A percentile compares a stretch with the other conserved stretches of the same genome.
phyloP scores from a whole-genome alignment of 2,113 vertebrate genomes.

The Tylochromis polylepis region DNA sequence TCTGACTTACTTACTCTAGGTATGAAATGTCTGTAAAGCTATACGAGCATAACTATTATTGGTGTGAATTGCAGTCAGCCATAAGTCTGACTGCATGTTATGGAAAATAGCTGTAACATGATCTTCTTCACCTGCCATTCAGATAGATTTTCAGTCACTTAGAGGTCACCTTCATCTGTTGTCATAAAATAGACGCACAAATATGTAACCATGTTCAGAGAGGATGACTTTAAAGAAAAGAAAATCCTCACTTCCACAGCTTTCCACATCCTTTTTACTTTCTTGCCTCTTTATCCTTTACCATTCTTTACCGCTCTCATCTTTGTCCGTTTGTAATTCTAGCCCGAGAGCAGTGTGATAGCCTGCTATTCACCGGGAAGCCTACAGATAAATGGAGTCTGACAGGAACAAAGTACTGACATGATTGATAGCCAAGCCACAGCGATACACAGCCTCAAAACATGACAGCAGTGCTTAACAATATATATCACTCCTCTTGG shows the following conservation, averaged over 20 bases:
- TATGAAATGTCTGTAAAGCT: not conserved
- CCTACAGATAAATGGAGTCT: conserved; percentile 40
- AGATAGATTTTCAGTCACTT: not conserved
- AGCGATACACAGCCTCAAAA: conserved; percentile 13
- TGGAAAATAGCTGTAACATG: not conserved
- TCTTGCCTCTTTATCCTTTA: not conserved
- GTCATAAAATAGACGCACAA: not conserved
- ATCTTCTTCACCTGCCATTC: not conserved
- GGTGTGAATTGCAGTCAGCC: not conserved
- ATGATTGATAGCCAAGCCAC: conserved; percentile 34
- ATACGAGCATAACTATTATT: not conserved
- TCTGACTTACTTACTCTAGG: not conserved
- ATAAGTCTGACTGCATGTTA: not conserved
- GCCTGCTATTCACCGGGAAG: not conserved
- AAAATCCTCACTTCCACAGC: not conserved
- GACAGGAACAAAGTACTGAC: conserved; percentile 47
- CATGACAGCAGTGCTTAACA: conserved; percentile 21
- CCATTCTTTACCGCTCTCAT: conserved; percentile 4
- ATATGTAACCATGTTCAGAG: not conserved
- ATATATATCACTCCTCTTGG: conserved; percentile 8
- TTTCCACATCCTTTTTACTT: not conserved
- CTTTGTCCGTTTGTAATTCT: conserved; percentile 46
- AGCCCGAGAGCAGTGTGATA: conserved; percentile 7
- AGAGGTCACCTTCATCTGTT: not conserved
- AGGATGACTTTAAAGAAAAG: not conserved